Conservation (phyloP, 2,113 vertebrate species). For the Tetraodon nigroviridis region DNA sequence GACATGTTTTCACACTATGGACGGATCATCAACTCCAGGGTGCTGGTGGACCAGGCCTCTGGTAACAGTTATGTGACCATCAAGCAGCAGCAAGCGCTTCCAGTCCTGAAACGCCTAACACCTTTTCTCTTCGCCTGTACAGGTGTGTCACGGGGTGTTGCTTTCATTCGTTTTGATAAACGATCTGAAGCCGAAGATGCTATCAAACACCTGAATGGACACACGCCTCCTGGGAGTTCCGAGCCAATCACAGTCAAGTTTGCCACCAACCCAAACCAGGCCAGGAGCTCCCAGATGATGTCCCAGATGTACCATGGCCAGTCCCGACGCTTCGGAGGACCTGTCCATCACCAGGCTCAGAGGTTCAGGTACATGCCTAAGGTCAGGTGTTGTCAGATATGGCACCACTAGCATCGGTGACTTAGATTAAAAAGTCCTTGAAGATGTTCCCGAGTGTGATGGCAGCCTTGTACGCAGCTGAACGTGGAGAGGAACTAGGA, state of each 20-base stretch:
- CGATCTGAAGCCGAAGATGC: conserved; percentile 93
- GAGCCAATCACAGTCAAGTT: conserved; percentile 99
- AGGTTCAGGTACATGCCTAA: conserved; percentile 84
- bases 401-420: neutral
- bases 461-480: too few relatives aligned
- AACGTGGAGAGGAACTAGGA: too few relatives aligned
- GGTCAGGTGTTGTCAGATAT: neutral
- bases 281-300: conserved; percentile 87
- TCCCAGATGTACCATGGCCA: conserved; percentile 92
- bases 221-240: conserved; percentile 86
- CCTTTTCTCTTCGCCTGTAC: neutral
- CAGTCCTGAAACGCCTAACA: neutral
- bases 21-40: conserved; percentile 93
- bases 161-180: conserved; percentile 97
- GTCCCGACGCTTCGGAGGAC: conserved; percentile 89
- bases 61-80: conserved; percentile 69
- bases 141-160: conserved; percentile 95
- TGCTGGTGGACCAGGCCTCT: conserved; percentile 98
- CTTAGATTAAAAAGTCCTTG: neutral
- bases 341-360: conserved; percentile 95
- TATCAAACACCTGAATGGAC: conserved; percentile 92
- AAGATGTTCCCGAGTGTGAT: neutral
- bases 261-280: conserved; percentile 95
- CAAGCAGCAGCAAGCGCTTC: too few relatives aligned
- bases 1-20: conserved; percentile 93